phyloP scores from a whole-genome alignment of 2,113 vertebrate genomes.

The Gallinago jamesoni region DNA sequence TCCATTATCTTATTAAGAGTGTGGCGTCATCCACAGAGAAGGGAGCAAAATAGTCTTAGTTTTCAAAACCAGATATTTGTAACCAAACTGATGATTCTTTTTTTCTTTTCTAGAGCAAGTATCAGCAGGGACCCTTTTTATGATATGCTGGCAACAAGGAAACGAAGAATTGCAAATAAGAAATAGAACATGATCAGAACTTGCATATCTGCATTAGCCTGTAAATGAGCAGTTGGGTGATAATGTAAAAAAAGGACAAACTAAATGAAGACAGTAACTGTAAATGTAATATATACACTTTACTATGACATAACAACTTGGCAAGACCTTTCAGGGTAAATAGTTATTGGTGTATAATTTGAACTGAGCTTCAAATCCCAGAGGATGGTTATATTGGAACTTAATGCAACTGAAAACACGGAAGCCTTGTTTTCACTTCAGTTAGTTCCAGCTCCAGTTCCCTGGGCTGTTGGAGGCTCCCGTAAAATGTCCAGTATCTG shows the following conservation, averaged over 20 bases:
- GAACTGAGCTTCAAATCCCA: not conserved
- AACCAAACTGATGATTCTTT: not conserved
- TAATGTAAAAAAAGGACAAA: not conserved
- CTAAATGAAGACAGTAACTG: not conserved
- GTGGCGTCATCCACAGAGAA: not conserved
- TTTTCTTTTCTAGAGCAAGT: slow-evolving; percentile 84
- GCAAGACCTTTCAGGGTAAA: not conserved
- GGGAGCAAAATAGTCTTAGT: not conserved
- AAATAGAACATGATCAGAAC: slow-evolving; percentile 76
- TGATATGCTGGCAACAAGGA: slow-evolving; percentile 97
- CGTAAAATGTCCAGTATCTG: not conserved
- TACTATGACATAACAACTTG: not conserved
- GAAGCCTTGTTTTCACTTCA: not conserved
- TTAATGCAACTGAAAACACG: not conserved
- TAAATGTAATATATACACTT: not conserved
- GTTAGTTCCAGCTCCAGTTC: not conserved
- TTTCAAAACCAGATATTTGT: not conserved
- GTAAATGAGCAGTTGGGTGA: not conserved
- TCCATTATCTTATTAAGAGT: not conserved
- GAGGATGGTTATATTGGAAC: not conserved
- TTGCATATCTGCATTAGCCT: not conserved
- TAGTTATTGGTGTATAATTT: not conserved
- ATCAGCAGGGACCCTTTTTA: slow-evolving; percentile 99
- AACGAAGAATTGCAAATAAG: slow-evolving; percentile 94
- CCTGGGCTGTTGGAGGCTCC: not conserved